Conservation (phyloP, 2,888 invertebrate species). For the Eupithecia subumbrata region DNA sequence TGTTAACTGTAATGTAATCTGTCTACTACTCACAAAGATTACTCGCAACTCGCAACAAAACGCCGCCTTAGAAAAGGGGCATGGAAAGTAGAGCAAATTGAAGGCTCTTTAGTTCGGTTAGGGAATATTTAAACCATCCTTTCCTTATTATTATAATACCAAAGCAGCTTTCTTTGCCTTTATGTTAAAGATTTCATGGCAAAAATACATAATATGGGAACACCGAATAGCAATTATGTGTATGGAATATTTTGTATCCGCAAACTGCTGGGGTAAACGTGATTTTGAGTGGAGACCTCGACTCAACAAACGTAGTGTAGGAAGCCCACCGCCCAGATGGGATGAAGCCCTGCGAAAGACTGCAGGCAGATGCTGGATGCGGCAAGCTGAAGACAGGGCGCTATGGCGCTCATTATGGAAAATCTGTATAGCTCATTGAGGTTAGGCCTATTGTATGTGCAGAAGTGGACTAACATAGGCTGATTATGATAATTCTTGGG, state of each 20-base stretch:
- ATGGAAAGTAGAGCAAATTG: conserved; percentile 1
- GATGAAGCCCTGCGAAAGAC: no score
- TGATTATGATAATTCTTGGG: no score
- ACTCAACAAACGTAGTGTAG: no score
- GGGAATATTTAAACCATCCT: background rate
- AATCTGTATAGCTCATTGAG: no score
- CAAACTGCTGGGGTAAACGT: no score
- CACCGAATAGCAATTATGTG: background rate
- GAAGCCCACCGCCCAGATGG: no score
- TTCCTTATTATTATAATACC: background rate
- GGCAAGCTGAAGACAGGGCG: no score
- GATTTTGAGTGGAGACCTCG: no score
- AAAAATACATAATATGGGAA: background rate
- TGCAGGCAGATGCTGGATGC: no score
- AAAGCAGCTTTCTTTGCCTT: background rate
- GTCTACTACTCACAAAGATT: background rate
- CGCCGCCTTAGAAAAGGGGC: background rate
- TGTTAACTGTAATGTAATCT: conserved; percentile 4
- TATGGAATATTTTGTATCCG: background rate
- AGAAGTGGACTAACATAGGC: no score
- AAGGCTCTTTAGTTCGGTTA: background rate
- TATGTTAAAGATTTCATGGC: background rate
- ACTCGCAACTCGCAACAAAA: conserved; percentile 7
- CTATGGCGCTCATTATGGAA: no score
- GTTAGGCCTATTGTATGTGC: no score